Conservation (phyloP, 2,888 invertebrate species). For the Drosophila meridiana region DNA sequence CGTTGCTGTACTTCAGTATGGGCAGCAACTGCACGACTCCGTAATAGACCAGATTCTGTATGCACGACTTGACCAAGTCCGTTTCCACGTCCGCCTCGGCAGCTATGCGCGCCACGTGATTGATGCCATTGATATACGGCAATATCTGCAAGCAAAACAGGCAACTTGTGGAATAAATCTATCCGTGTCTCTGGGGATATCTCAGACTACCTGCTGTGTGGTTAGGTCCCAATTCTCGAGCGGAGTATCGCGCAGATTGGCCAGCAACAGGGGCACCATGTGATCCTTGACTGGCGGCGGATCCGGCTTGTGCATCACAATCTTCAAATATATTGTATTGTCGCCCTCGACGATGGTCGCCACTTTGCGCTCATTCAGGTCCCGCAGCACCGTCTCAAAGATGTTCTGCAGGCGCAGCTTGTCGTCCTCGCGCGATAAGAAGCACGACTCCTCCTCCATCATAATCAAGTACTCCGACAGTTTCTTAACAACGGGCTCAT, state of each 20-base stretch:
- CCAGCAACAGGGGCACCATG: constrained; percentile 94
- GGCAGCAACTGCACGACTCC: constrained; percentile 91
- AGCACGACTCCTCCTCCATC: constrained; percentile 94
- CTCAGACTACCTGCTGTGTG: constrained; percentile 91
- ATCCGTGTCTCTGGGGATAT: background rate
- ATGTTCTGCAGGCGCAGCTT: constrained; percentile 90
- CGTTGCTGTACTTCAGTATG: constrained; percentile 93
- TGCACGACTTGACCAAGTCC: constrained; percentile 96
- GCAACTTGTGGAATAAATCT: background rate
- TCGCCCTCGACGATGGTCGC: constrained; percentile 93
- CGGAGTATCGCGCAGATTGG: constrained; percentile 88
- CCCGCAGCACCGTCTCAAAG: constrained; percentile 91
- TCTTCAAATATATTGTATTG: constrained; percentile 95
- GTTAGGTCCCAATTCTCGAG: constrained; percentile 96
- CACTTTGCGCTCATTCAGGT: constrained; percentile 92
- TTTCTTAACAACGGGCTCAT: constrained; percentile 97
- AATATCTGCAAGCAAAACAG: constrained; percentile 83
- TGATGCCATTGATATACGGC: constrained; percentile 96
- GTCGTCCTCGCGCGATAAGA: constrained; percentile 89
- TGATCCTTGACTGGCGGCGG: constrained; percentile 93
- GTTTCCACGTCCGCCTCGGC: constrained; percentile 96
- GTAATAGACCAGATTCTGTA: constrained; percentile 95
- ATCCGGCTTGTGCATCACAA: constrained; percentile 92
- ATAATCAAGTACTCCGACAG: constrained; percentile 95
- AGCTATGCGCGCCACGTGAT: constrained; percentile 95